Evolutionary conservation across 2,888 invertebrate species (phyloP), one percentile per base, ranked within the genome.

Genomic region (Acanthococcus lagerstroemiae): DNA sequence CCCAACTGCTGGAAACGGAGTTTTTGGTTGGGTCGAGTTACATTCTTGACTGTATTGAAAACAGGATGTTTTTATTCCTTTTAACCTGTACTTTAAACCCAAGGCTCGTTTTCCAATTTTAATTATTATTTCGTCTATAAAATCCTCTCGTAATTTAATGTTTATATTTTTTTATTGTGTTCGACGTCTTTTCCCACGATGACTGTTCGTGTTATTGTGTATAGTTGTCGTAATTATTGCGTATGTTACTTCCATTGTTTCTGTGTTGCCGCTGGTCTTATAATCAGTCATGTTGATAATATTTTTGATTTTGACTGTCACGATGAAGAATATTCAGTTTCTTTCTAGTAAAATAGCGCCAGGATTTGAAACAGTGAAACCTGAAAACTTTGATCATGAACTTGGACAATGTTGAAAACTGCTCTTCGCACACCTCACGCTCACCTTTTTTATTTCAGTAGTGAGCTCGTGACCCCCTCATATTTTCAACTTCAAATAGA

Each of bases 21-120:
- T n/a, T n/a, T n/a, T n/a, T n/a, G n/a, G n/a, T n/a, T n/a, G n/a
- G n/a, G n/a, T n/a, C n/a, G n/a, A n/a, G n/a, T n/a, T n/a, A n/a
- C n/a, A n/a, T n/a, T n/a, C n/a, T n/a, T n/a, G n/a, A n/a, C n/a
- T 45, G 46, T 15, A 45, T 7, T 4, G 19, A 45, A 45, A 22
- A 57, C 56, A 45, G 56, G 56, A 57, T 57, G 56, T 57, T 57
- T 57, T 45, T 15, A 44, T 22, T 27, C 19, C 21, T n/a, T n/a
- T n/a, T 22, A 57, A 57, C 56, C 37, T 57, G 22, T 57, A 45
- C 17, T 57, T 57, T 21, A 37, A 56, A 57, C n/a, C 22, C 37
- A 57, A 57, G 56, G 44, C 22, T 57, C n/a, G 44, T 57, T 22
- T 57, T 57, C n/a, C 44, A 37, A 17, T 44, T 37, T 44, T 44